phyloP scores from a whole-genome alignment of 35 echinoderm and acorn worm genomes.

The Diadema setosum region DNA sequence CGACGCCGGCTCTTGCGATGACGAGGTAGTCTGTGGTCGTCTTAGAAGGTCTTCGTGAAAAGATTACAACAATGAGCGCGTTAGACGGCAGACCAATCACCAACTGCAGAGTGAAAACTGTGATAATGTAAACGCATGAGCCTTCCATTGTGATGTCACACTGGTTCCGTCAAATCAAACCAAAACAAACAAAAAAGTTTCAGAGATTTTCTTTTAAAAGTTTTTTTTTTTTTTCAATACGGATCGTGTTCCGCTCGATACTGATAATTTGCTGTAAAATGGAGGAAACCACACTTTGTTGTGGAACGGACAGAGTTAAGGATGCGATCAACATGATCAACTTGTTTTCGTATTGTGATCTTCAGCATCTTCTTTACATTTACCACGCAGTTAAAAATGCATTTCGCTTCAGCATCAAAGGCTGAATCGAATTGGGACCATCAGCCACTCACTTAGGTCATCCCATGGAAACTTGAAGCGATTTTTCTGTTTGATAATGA shows the following conservation, averaged over 20 bases:
- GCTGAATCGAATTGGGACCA: no score
- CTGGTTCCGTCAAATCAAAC: background rate
- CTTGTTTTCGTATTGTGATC: no score
- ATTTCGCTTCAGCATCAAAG: no score
- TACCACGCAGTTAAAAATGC: no score
- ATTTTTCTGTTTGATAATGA: no score
- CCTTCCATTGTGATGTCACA: background rate
- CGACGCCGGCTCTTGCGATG: background rate
- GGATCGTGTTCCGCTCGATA: background rate
- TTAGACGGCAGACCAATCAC: background rate
- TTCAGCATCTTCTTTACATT: no score
- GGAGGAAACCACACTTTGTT: no score
- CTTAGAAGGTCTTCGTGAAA: background rate
- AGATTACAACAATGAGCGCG: background rate
- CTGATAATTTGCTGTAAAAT: background rate
- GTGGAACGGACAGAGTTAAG: no score
- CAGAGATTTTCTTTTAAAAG: background rate
- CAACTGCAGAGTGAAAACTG: background rate
- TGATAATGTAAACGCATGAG: background rate
- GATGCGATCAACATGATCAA: no score
- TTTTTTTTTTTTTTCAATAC: background rate
- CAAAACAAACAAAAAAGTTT: background rate
- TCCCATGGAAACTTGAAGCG: no score
- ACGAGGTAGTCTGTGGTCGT: background rate
- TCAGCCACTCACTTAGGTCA: no score